Percentiles rank a stretch among this genome's conserved stretches.
Conservation (phyloP, 1,140 invertebrate genomes). For the Drosophila tropicalis region DNA sequence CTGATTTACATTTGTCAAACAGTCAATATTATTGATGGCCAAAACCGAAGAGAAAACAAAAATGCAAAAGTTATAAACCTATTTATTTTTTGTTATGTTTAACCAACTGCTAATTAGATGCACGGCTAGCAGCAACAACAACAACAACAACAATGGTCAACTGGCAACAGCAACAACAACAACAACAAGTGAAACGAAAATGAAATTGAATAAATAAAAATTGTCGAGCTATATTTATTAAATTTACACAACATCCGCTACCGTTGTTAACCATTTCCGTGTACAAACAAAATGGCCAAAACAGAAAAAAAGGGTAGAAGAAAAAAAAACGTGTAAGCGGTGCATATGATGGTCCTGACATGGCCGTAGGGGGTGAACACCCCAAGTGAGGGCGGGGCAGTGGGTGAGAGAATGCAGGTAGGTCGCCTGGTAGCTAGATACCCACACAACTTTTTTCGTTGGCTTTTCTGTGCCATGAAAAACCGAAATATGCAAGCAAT, state of each 20-base stretch:
- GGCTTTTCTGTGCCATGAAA: constrained; percentile 27
- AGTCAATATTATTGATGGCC: constrained; percentile 44
- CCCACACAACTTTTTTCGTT: neutral
- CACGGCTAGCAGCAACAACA: constrained; percentile 1
- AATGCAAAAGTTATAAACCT: constrained; percentile 32
- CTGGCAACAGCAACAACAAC: constrained; percentile 1
- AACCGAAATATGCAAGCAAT: constrained; percentile 69
- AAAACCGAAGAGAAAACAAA: constrained; percentile 8
- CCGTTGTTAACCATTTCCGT: constrained; percentile 77
- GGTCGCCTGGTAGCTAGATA: neutral
- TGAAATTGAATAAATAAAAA: constrained; percentile 65
- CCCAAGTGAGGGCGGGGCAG: neutral
- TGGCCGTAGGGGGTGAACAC: neutral
- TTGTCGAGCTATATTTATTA: constrained; percentile 70
- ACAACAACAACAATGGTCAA: neutral
- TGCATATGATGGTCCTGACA: constrained; percentile 7
- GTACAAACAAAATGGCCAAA: constrained; percentile 47
- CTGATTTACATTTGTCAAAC: neutral
- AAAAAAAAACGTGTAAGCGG: neutral
- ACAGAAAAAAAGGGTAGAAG: neutral
- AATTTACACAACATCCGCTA: constrained; percentile 78
- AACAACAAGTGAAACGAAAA: constrained; percentile 19
- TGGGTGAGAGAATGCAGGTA: neutral
- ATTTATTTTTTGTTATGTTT: constrained; percentile 39
- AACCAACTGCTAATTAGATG: constrained; percentile 63